Evolutionary conservation across 53 echinoderm and acorn worm species (phyloP), one percentile per base, ranked within the genome.

Genomic region (Astropecten irregularis): DNA sequence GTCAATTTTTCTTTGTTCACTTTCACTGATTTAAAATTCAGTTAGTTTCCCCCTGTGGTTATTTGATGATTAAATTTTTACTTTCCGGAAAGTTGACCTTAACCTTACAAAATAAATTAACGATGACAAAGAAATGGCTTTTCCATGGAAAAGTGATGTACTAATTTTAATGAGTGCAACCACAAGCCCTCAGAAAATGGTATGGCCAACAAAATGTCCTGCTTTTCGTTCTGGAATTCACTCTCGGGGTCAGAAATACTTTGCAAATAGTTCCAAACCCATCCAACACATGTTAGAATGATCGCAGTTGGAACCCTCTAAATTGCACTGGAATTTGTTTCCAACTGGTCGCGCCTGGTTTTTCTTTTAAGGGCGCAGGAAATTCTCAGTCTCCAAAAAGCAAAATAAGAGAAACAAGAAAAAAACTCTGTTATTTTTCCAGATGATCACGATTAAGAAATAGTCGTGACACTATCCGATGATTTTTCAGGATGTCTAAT

Each of bases 291-390:
- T 70, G 70, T 39, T 70, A 33, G 48, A 70, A 32, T 16, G 30
- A 70, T 70, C 49, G 20, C 21, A 42, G 49, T 32, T 49, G 25
- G 46, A 46, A 68, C 68, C 36, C 44, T 19, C 46, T 40, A 70
- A 70, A 70, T 70, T 70, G 70, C 18, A n/a, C 32, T 18, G 70
- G 70, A 70, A 70, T 70, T 70, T 47, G n/a, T 16, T 14, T 19
- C 50, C 19, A 1, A 40, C 40, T 68, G 33, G n/a, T 67, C 28
- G 27, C 48, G 69, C 29, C 49, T 49, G 49, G 11, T 49, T 69
- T 69, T 13, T 15, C 44, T 47, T 29, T 23, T 38, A 40, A 32
- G 49, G 49, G 19, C 7, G 49, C n/a, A 70, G 49, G 48, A 47
- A 70, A 70, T 70, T 70, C 34, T 26, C 70, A 6, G 50, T 29